phyloP scores from a whole-genome alignment of 2,113 vertebrate genomes.

The Genyomyrus donnyi region DNA sequence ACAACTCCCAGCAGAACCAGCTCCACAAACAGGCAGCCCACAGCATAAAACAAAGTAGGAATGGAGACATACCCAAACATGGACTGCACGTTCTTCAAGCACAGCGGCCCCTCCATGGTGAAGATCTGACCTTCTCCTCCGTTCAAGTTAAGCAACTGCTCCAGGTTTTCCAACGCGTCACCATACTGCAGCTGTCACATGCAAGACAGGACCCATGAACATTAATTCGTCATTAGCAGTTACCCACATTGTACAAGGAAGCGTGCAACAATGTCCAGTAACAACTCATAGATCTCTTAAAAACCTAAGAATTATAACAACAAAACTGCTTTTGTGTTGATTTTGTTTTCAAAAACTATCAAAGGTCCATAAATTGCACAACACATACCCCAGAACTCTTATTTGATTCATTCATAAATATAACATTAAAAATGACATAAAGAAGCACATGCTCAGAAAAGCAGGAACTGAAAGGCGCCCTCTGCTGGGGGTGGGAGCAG shows the following conservation, averaged over 20 bases:
- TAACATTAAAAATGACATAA: neutral
- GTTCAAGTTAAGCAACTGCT: slow-evolving; percentile 82
- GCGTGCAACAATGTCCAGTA: neutral
- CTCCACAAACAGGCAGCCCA: neutral
- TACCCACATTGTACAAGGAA: neutral
- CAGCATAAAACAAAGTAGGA: neutral
- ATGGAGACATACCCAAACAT: slow-evolving; percentile 79
- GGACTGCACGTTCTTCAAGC: slow-evolving; percentile 92
- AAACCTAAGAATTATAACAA: neutral
- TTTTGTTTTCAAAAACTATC: neutral
- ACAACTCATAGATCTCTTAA: neutral
- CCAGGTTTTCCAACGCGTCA: slow-evolving; percentile 85
- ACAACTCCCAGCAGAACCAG: neutral
- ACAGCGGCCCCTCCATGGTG: slow-evolving; percentile 86
- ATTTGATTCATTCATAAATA: neutral
- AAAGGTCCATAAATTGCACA: neutral
- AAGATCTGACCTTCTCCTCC: slow-evolving; percentile 94
- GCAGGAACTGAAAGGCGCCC: neutral
- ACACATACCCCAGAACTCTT: neutral
- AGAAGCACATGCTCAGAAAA: neutral
- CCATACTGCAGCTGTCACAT: slow-evolving; percentile 78
- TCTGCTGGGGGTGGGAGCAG: neutral
- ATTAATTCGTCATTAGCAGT: neutral
- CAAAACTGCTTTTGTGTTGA: neutral
- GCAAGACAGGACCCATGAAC: slow-evolving; percentile 26